These are phyloP conservation scores for Panulirus ornatus DNA, from an alignment of 1,140 invertebrate species.

Conservation along the genomic window DNA sequence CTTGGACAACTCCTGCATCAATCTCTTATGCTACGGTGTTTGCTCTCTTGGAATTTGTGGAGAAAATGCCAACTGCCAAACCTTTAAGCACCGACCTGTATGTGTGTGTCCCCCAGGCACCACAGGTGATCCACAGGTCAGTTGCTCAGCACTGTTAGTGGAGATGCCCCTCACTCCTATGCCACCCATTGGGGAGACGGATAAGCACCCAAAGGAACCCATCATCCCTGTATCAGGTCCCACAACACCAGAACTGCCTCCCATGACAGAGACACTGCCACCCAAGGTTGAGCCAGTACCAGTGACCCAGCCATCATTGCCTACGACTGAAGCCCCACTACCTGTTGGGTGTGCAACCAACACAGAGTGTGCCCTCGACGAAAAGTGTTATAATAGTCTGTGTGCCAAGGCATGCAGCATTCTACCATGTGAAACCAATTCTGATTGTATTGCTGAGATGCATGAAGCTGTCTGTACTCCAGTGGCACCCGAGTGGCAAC, in stretches of 20 bases:
- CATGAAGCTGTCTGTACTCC: constrained; percentile 89
- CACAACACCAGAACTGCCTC: constrained; percentile 31
- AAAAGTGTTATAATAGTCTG: constrained; percentile 77
- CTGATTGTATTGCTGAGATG: constrained; percentile 88
- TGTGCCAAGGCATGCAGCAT: constrained; percentile 79
- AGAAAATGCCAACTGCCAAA: constrained; percentile 87
- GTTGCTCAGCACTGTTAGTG: constrained; percentile 82
- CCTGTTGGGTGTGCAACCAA: constrained; percentile 65
- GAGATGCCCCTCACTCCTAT: constrained; percentile 23
- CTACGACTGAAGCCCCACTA: constrained; percentile 28
- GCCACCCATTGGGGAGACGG: constrained; percentile 33
- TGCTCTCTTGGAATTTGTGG: constrained; percentile 86
- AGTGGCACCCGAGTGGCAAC: constrained; percentile 86
- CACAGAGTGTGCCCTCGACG: constrained; percentile 76
- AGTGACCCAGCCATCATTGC: background rate
- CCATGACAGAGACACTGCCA: constrained; percentile 45
- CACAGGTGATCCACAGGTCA: constrained; percentile 83
- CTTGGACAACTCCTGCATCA: constrained; percentile 87
- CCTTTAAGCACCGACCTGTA: constrained; percentile 88
- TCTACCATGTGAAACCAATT: constrained; percentile 86
- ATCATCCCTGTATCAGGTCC: constrained; percentile 29
- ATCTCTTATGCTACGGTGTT: constrained; percentile 87
- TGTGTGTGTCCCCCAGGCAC: constrained; percentile 89
- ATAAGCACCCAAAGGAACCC: constrained; percentile 4
- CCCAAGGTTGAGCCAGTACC: constrained; percentile 22